Conservation (phyloP, 2,888 invertebrate species). For the Macrosoma leucophasiata region DNA sequence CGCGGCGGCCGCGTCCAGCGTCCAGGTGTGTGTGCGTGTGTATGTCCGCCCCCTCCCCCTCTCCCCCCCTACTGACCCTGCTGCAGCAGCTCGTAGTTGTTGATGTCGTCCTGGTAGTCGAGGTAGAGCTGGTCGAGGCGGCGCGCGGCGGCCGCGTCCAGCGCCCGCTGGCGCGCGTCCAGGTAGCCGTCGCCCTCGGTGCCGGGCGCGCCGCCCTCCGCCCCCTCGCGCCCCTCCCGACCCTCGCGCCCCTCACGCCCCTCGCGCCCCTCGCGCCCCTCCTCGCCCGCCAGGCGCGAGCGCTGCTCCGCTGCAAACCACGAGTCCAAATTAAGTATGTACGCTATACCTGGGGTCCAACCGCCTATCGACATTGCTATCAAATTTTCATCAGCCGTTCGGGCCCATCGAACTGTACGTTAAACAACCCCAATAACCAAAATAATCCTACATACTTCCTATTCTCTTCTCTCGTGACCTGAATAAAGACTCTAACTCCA, state of each 20-base stretch:
- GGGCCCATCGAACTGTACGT: too few species aligned
- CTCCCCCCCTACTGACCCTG: slow-evolving; percentile 71
- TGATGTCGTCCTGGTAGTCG: slow-evolving; percentile 88
- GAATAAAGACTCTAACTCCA: too few species aligned
- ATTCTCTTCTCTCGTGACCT: too few species aligned
- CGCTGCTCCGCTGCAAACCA: slow-evolving; percentile 45
- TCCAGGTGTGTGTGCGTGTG: background rate
- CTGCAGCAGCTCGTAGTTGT: slow-evolving; percentile 79
- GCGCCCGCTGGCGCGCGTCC: slow-evolving; percentile 84
- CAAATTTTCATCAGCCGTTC: background rate
- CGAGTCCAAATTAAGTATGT: background rate
- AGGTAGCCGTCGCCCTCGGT: slow-evolving; percentile 63
- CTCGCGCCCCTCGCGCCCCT: slow-evolving; percentile 17
- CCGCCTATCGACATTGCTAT: too few species aligned
- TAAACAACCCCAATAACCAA: too few species aligned
- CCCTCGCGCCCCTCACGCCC: slow-evolving; percentile 33
- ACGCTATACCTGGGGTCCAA: background rate
- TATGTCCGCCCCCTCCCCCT: background rate
- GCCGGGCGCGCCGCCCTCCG: slow-evolving; percentile 78
- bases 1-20: slow-evolving; percentile 21
- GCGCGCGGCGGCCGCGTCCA: slow-evolving; percentile 84
- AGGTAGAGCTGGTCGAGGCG: slow-evolving; percentile 86
- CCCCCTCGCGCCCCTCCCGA: slow-evolving; percentile 34
- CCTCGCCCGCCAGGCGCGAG: slow-evolving; percentile 35
- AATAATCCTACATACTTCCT: too few species aligned